These are phyloP conservation scores for Engystomops pustulosus DNA, from an alignment of 2,113 vertebrate species.

Conservation along the genomic window DNA sequence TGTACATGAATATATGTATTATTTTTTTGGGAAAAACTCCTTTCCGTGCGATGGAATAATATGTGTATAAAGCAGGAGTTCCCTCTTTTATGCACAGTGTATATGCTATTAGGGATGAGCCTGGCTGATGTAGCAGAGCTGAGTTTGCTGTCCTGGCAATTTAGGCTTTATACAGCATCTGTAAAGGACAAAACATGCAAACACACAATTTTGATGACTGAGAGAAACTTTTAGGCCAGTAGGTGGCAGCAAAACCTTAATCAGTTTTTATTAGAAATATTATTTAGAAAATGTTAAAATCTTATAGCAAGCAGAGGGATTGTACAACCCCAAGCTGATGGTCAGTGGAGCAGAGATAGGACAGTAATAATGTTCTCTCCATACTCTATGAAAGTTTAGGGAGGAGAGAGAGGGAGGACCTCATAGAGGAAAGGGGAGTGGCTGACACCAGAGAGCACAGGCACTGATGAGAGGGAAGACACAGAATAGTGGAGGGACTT, in stretches of 20 bases:
- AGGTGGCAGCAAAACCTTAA: conserved; percentile 25
- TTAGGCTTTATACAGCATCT: neutral
- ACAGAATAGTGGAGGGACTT: neutral
- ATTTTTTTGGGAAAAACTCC: no score
- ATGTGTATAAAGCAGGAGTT: no score
- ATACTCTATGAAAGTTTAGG: neutral
- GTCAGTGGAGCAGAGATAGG: neutral
- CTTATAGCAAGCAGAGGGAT: neutral
- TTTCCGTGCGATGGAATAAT: no score
- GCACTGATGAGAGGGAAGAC: conserved; percentile 14
- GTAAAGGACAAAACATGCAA: neutral
- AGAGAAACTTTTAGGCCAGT: neutral
- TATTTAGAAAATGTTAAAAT: neutral
- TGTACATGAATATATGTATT: no score
- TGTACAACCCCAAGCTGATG: neutral
- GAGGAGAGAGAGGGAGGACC: conserved; percentile 29
- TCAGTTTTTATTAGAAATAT: neutral
- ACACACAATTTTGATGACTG: neutral
- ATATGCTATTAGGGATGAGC: no score
- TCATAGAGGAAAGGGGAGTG: conserved; percentile 2
- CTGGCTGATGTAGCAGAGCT: neutral
- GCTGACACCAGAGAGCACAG: neutral
- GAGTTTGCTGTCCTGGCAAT: neutral
- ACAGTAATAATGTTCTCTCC: neutral
- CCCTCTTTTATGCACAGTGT: no score